A percentile compares a stretch with the other conserved stretches of the same genome.
Evolutionary conservation across 1,140 invertebrate genomes (phyloP).

Genomic region (Araneus ventricosus): DNA sequence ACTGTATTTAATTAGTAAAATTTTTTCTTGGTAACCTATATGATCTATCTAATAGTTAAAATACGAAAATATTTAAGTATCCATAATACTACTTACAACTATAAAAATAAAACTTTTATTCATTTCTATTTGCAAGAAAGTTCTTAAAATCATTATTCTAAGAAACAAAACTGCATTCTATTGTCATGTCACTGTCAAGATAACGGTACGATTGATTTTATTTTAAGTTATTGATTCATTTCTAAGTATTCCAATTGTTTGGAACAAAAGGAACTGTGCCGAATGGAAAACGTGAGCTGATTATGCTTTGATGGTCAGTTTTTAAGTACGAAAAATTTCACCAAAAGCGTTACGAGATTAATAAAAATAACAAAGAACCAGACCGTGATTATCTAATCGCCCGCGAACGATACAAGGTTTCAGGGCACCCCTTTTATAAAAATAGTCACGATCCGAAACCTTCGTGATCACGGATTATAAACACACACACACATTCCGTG

Average conservation of each 20-base stretch:
- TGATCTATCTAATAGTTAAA: no score
- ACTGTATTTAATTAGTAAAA: no score
- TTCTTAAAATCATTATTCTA: background rate
- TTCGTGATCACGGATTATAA: slow-evolving; percentile 30
- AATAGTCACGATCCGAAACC: slow-evolving; percentile 9
- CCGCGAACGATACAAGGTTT: slow-evolving; percentile 7
- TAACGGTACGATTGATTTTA: background rate
- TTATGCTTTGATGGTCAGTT: slow-evolving; percentile 16
- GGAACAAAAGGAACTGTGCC: background rate
- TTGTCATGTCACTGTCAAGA: background rate
- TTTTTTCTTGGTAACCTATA: no score
- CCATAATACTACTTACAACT: no score
- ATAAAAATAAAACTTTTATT: no score
- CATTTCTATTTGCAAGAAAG: background rate
- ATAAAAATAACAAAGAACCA: background rate
- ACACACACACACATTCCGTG: background rate
- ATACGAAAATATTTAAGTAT: no score
- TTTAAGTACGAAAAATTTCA: background rate
- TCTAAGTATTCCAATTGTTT: background rate
- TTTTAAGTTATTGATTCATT: background rate
- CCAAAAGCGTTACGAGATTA: background rate
- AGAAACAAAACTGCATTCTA: background rate
- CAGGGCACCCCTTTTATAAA: background rate
- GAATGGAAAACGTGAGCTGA: background rate
- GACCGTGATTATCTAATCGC: background rate